Percentiles rank a stretch among this genome's conserved stretches.
Evolutionary conservation across 2,113 vertebrate genomes (phyloP).

Genomic region (Hiodon tergisus): DNA sequence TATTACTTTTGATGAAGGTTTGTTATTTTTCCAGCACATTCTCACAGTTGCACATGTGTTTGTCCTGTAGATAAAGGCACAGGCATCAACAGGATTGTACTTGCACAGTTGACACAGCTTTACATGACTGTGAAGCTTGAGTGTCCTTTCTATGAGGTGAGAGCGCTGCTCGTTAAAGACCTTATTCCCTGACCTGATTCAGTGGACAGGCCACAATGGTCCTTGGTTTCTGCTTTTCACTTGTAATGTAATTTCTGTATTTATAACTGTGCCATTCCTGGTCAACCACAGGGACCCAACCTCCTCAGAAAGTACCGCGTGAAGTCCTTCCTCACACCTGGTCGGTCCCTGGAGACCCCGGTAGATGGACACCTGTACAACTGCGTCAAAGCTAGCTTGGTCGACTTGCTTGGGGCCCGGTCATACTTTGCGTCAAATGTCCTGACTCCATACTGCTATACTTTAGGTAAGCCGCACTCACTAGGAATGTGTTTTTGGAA

Average conservation of each 20-base stretch:
- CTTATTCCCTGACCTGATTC: not conserved
- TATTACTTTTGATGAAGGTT: not conserved
- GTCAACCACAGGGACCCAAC: conserved; percentile 61
- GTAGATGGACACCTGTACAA: conserved; percentile 69
- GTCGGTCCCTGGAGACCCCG: conserved; percentile 62
- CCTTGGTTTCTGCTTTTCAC: not conserved
- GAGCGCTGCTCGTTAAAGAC: not conserved
- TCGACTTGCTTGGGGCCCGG: conserved; percentile 72
- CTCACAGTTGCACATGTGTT: conserved; percentile 16
- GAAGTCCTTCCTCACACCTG: conserved; percentile 63
- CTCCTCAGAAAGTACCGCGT: conserved; percentile 68
- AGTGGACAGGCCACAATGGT: no score
- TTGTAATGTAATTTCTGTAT: not conserved
- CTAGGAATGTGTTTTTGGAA: not conserved
- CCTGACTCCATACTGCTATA: conserved; percentile 79
- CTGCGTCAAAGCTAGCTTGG: conserved; percentile 67
- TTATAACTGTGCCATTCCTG: not conserved
- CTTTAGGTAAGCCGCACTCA: conserved; percentile 60
- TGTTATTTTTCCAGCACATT: not conserved
- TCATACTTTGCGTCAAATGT: conserved; percentile 76
- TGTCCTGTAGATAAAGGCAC: conserved; percentile 61
- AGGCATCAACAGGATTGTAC: conserved; percentile 53
- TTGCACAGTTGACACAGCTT: conserved; percentile 78
- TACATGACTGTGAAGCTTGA: conserved; percentile 78
- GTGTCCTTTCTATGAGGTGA: conserved; percentile 81